Base-by-base conservation (phyloP, 53 echinoderm and acorn worm genomes). In the Zoroaster sp. region DNA sequence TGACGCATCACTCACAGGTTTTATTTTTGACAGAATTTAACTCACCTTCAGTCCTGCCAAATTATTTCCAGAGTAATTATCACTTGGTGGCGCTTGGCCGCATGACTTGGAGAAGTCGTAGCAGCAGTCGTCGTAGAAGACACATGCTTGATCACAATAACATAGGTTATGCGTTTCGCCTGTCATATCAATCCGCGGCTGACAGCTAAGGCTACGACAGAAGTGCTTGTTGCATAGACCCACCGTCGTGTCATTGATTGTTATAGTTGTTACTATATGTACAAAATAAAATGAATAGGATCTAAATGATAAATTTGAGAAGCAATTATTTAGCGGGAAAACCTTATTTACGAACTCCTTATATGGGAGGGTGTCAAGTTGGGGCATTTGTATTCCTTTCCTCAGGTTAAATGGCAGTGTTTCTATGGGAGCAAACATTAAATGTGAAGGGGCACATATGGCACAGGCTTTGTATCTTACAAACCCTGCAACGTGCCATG, bases 41-140 rank as follows among this genome's bases (percentile, higher is more conserved):
- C 76, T 21, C 21, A 83, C 83, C 68, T 69, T 42, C 10, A 39
- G 32, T 45, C 42, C 35, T 43, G 66, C 66, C 9, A 15, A 17
- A 18, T 41, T 68, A n/a, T 40, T 21, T 25, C 45, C 44, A 21
- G 44, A 12, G 23, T 8, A 76, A 49, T 33, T 47, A 47, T 7
- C 40, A 36, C 15, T 32, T 5, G 0, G 44, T 21, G n/a, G 23
- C n/a, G 34, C 13, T 11, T 47, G 69, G 28, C 71, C 44, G 8
- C 88, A 87, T 1, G 46, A 30, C 34, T 13, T 17, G 5, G 49
- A 0, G 66, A 72, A 91, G 73, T 87, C 80, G n/a, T 43, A 32
- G 35, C 91, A 91, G 47, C 91, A 91, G 87, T 91, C 91, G 53
- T 78, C 45, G 68, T 72, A 91, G 43, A 80, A 41, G 20, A 40